phyloP scores from a whole-genome alignment of 30 jellyfish, hydroid and myxozoan genomes.

The Aurelia coerulea region DNA sequence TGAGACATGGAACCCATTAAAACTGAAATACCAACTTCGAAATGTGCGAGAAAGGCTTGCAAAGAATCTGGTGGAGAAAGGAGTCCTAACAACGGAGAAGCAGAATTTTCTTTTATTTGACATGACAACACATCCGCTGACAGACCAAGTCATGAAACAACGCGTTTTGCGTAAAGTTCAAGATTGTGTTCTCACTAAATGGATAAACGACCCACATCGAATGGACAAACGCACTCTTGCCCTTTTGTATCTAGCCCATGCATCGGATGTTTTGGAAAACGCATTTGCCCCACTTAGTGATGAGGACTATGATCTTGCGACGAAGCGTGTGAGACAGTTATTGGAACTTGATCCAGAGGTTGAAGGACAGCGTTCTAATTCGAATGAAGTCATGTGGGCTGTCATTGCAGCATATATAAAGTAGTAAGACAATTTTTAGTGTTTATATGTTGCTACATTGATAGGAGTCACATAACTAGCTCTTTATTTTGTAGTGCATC shows the following conservation, averaged over 20 bases:
- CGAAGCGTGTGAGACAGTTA: constrained; percentile 94
- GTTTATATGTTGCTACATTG: neutral
- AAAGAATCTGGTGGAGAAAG: constrained; percentile 97
- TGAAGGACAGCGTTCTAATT: constrained; percentile 90
- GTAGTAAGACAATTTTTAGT: constrained; percentile 17
- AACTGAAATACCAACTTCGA: constrained; percentile 90
- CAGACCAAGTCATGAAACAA: constrained; percentile 82
- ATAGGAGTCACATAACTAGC: too few species aligned
- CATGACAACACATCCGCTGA: constrained; percentile 98
- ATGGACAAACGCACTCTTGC: constrained; percentile 97
- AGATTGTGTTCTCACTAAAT: constrained; percentile 85
- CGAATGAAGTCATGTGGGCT: constrained; percentile 99
- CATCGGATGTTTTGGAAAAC: constrained; percentile 95
- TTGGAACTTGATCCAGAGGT: constrained; percentile 97
- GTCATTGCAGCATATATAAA: constrained; percentile 88
- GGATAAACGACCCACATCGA: constrained; percentile 99
- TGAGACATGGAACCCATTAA: constrained; percentile 99
- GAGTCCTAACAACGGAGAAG: constrained; percentile 96
- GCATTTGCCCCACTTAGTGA: constrained; percentile 98
- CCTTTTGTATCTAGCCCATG: constrained; percentile 92
- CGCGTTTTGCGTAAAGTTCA: constrained; percentile 92
- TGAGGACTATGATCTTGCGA: constrained; percentile 97
- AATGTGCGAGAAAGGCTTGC: constrained; percentile 95
- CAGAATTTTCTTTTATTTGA: constrained; percentile 95
- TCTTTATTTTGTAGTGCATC: too few species aligned